Evolutionary conservation across 1,140 invertebrate genomes (phyloP), one percentile per base, ranked within the genome.

Genomic region (Listronotus oregonensis): DNA sequence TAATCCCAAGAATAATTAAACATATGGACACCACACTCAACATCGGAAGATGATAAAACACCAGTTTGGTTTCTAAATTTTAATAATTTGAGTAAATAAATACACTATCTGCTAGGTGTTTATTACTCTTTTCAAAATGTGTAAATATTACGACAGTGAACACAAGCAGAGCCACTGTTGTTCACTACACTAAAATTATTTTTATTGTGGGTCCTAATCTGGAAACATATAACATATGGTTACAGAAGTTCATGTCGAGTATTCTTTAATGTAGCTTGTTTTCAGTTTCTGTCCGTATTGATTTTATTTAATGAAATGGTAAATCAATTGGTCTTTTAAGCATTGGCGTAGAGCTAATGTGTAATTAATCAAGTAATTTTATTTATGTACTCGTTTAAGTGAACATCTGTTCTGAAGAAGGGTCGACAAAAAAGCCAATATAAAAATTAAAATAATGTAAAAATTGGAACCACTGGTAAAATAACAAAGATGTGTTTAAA

Each of bases 291-390:
- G 56, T 34, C 43, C 14, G 39, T 64, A 64, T 64, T 64, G 61
- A 64, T 64, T 51, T 37, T 56, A 56, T 40, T 64, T 64, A 64
- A 64, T 64, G 51, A 64, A 56, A 56, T 64, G 61, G 52, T 56
- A 55, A 56, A 63, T 63, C 60, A 63, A 63, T 63, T 63, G 60
- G 47, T 51, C 12, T 54, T 56, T 56, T 62, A 31, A 10, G 10
- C 47, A 60, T 60, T 60, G 57, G 57, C 57, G 57, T 60, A 43
- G 17, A 46, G 17, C 47, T 50, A 50, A 50, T 50, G 47, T 18
- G 31, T 39, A 60, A 60, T 49, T 60, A 18, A 50, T 47, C 57
- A 60, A 58, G 9, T 34, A 42, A 42, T 37, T 37, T 37, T 37
- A 37, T 37, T 37, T 37, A 37, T 37, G 34, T 3, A 27, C 21